These are phyloP conservation scores for Hyperoplus immaculatus DNA, from an alignment of 2,797 vertebrate species.

Conservation along the genomic window DNA sequence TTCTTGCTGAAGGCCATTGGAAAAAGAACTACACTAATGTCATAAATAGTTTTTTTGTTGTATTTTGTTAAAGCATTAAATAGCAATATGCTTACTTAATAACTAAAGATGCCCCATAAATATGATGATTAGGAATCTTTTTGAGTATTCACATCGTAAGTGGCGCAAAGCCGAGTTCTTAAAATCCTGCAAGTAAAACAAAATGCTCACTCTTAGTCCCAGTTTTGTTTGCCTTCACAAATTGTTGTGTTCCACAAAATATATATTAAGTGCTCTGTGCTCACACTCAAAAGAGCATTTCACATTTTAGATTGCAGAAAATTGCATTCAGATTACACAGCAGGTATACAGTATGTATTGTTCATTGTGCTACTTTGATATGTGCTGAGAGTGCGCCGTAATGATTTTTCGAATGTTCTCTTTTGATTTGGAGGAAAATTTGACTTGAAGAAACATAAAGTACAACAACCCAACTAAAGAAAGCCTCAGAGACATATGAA, in stretches of 20 bases:
- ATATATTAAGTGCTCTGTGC: slow-evolving; percentile 36
- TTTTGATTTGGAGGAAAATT: slow-evolving; percentile 64
- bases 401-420: slow-evolving; percentile 52
- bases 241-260: slow-evolving; percentile 40
- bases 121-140: slow-evolving; percentile 27
- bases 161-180: slow-evolving; percentile 17
- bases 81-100: slow-evolving; percentile 22
- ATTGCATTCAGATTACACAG: slow-evolving; percentile 78
- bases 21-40: slow-evolving; percentile 4
- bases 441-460: slow-evolving; percentile 30
- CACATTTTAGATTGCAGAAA: slow-evolving; percentile 46
- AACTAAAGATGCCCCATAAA: slow-evolving; percentile 42
- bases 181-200: slow-evolving; percentile 14
- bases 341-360: slow-evolving; percentile 53
- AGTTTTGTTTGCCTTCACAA: slow-evolving; percentile 34
- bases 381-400: slow-evolving; percentile 32
- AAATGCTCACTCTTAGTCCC: slow-evolving; percentile 14
- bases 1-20: slow-evolving; percentile 35
- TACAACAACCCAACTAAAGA: slow-evolving; percentile 18
- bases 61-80: slow-evolving; percentile 15
- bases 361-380: slow-evolving; percentile 46
- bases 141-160: slow-evolving; percentile 24
- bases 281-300: slow-evolving; percentile 38
- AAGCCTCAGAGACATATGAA: slow-evolving; percentile 3
- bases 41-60: slow-evolving; percentile 31